A percentile compares a stretch with the other conserved stretches of the same genome.
Evolutionary conservation across 2,888 invertebrate species (phyloP).

Genomic region (Drosophila formosana): DNA sequence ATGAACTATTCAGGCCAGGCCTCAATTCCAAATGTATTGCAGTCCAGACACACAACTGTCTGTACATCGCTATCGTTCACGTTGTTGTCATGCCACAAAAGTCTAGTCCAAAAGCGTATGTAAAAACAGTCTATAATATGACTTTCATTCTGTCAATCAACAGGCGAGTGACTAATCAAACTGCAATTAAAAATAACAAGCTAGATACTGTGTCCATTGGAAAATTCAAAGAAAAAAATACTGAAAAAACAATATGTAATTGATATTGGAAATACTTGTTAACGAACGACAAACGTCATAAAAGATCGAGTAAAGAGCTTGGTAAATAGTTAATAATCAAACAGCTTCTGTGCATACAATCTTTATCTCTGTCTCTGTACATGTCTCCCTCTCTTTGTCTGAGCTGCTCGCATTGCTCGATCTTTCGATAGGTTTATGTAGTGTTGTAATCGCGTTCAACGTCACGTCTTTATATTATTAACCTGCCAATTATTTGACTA

Average conservation of each 20-base stretch:
- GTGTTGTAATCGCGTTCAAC: slow-evolving; percentile 61
- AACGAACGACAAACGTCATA: slow-evolving; percentile 33
- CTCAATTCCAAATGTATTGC: slow-evolving; percentile 23
- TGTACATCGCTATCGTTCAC: neutral
- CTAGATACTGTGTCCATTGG: slow-evolving; percentile 18
- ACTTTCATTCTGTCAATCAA: slow-evolving; percentile 47
- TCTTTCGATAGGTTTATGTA: slow-evolving; percentile 39
- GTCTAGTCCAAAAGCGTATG: slow-evolving; percentile 32
- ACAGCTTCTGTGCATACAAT: slow-evolving; percentile 16
- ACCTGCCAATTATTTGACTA: slow-evolving; percentile 70
- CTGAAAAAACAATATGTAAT: slow-evolving; percentile 31
- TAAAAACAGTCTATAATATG: slow-evolving; percentile 29
- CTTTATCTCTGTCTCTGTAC: neutral
- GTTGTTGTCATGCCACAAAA: slow-evolving; percentile 18
- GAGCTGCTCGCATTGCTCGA: slow-evolving; percentile 18
- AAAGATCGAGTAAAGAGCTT: neutral
- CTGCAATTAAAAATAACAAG: slow-evolving; percentile 37
- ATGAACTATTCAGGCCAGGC: slow-evolving; percentile 19
- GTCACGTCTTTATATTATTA: slow-evolving; percentile 69
- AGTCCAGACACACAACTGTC: slow-evolving; percentile 44
- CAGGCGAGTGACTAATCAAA: slow-evolving; percentile 53
- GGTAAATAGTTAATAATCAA: slow-evolving; percentile 18
- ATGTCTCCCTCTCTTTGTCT: slow-evolving; percentile 5
- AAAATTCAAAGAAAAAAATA: slow-evolving; percentile 10
- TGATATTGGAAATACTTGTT: slow-evolving; percentile 29